Evolutionary conservation across 2,797 vertebrate genomes (phyloP).

Genomic region (Xenopus petersii): DNA sequence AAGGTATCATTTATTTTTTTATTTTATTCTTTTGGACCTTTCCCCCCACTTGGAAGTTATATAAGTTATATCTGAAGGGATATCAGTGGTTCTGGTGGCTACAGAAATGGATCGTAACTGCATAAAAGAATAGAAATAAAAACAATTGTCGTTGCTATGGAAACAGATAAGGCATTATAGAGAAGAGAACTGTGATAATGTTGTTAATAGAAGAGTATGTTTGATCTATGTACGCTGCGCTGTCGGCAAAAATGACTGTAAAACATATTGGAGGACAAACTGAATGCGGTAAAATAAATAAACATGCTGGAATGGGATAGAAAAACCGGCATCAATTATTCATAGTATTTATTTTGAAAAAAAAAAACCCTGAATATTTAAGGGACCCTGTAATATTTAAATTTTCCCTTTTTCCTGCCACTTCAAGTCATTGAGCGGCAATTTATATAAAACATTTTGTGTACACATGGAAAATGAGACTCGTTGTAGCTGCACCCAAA

Average conservation of each 20-base stretch:
- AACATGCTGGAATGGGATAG: slow-evolving; percentile 54
- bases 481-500: too few species aligned
- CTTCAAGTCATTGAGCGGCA: not conserved
- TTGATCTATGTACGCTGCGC: not conserved
- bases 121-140: too few species aligned
- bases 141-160: too few species aligned
- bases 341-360: slow-evolving; percentile 40
- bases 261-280: not conserved
- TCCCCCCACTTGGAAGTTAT: too few species aligned
- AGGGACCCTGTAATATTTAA: not conserved
- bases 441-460: not conserved
- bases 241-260: not conserved
- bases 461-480: too few species aligned
- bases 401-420: not conserved
- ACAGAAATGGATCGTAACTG: too few species aligned
- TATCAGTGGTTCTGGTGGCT: too few species aligned
- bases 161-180: not conserved
- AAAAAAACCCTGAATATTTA: slow-evolving; percentile 41
- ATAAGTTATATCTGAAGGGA: too few species aligned
- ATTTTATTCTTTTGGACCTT: too few species aligned
- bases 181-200: not conserved
- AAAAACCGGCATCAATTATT: slow-evolving; percentile 52
- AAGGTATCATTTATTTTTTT: too few species aligned
- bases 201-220: not conserved
- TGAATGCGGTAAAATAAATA: slow-evolving; percentile 30